Conservation (phyloP, 2,888 invertebrate species). For the Polydrusus cervinus region DNA sequence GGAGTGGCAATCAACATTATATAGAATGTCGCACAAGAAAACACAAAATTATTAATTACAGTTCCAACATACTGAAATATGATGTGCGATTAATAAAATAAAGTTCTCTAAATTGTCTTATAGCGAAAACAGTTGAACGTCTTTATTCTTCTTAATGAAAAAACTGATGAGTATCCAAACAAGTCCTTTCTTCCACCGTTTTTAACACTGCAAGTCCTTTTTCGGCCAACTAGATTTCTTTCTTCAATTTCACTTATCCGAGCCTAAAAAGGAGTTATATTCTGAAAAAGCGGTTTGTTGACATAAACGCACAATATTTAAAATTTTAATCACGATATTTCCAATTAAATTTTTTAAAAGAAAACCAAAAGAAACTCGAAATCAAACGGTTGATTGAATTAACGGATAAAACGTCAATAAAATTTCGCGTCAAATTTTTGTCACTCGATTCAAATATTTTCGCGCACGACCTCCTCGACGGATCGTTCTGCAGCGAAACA, state of each 20-base stretch:
- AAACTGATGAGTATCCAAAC: neutral
- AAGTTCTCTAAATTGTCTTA: neutral
- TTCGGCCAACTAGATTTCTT: conserved; percentile 15
- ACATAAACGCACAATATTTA: neutral
- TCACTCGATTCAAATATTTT: conserved; percentile 22
- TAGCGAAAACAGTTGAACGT: neutral
- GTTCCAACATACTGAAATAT: conserved; percentile 6
- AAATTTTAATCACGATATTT: neutral
- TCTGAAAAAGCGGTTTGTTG: conserved; percentile 4
- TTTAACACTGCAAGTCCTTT: conserved; percentile 10
- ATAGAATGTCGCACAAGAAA: conserved; percentile 16
- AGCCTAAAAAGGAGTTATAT: conserved; percentile 4
- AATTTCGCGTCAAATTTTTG: conserved; percentile 13
- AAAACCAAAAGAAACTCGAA: neutral
- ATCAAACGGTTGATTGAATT: neutral
- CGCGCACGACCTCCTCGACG: conserved; percentile 15
- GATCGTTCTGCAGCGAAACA: neutral
- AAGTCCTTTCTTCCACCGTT: neutral
- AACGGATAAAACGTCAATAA: conserved; percentile 6
- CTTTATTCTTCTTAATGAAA: neutral
- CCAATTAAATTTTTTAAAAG: neutral
- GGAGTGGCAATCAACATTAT: conserved; percentile 65
- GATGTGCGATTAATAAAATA: too few relatives aligned
- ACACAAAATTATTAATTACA: neutral
- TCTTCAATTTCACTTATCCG: conserved; percentile 21